Base-by-base conservation (phyloP, 1,140 invertebrate genomes). In the Pachyrhynchus sulphureomaculatus region DNA sequence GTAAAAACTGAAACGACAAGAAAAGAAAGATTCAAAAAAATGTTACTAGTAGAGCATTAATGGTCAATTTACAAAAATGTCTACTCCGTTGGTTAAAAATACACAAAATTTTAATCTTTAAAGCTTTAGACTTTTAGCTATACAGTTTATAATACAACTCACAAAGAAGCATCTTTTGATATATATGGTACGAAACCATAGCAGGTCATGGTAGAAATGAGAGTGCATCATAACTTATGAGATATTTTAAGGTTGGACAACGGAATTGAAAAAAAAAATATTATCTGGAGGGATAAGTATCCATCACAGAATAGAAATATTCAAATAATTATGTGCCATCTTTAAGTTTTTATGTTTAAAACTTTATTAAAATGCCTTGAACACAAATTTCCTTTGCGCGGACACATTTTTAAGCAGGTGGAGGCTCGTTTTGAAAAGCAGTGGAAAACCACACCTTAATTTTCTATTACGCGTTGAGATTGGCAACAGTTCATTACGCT, bases 341-440 rank as follows among this genome's bases (percentile, higher is more conserved):
- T 29, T 6, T 29, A 6, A 29, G 2, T 2, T 2, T 29, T 29
- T 1, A 29, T 29, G 5, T 29, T 6, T 2, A 29, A 3, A 10
- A 6, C 26, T 2, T 29, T 10, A 2, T 21, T 65, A n/a, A 4
- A 62, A 57, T 32, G 20, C 4, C 44, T 65, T 17, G 21, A 65
- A 15, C 59, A 62, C 34, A 65, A 65, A 37, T 61, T 36, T 53
- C 33, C 62, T 4, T 17, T 65, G 17, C 49, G 64, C 29, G 64
- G 59, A 5, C 58, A 63, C 36, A 65, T 53, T 0, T 52, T 62
- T 13, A 36, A 51, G 10, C 53, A 65, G 42, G 64, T 23, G 0
- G 64, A 65, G 34, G n/a, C 54, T 10, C 2, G 24, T 0, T 57
- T 62, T 4, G 64, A 62, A 53, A 62, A 39, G 29, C n/a, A 57